These are phyloP conservation scores for Lateolabrax maculatus DNA, from an alignment of 2,797 vertebrate species.

Conservation along the genomic window DNA sequence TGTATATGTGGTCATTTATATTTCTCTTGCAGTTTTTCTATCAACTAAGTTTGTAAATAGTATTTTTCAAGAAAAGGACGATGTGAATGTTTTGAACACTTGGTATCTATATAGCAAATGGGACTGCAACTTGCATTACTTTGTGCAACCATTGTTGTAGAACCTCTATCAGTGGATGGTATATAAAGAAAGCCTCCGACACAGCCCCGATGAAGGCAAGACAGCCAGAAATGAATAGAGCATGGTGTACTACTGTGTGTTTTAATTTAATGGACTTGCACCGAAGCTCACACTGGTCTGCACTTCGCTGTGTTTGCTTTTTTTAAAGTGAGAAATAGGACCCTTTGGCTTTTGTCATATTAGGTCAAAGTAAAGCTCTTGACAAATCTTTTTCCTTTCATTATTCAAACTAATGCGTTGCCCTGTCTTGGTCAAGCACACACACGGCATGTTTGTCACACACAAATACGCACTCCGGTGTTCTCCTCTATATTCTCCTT, in stretches of 20 bases:
- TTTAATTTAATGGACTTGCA: neutral
- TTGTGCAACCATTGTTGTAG: too few species aligned
- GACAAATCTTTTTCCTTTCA: constrained; percentile 21
- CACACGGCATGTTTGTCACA: constrained; percentile 18
- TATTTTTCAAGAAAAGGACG: neutral
- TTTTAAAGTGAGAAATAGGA: neutral
- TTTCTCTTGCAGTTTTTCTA: neutral
- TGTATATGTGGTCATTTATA: too few species aligned
- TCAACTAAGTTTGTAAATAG: neutral
- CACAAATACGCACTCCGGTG: constrained; percentile 20
- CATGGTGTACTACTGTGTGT: neutral
- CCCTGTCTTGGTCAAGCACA: neutral
- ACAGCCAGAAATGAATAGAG: neutral
- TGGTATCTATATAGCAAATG: too few species aligned
- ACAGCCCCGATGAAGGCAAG: neutral
- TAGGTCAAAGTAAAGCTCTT: constrained; percentile 2
- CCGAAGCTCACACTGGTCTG: neutral
- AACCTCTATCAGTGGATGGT: neutral
- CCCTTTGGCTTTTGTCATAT: neutral
- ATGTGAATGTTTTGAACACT: neutral
- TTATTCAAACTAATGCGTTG: constrained; percentile 8
- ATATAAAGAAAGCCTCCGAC: neutral
- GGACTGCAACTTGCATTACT: too few species aligned
- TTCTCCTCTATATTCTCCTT: constrained; percentile 20
- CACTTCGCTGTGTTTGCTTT: neutral